A percentile compares a stretch with the other conserved stretches of the same genome.
Conservation (phyloP, 2,888 invertebrate genomes). For the Dolomedes plantarius region DNA sequence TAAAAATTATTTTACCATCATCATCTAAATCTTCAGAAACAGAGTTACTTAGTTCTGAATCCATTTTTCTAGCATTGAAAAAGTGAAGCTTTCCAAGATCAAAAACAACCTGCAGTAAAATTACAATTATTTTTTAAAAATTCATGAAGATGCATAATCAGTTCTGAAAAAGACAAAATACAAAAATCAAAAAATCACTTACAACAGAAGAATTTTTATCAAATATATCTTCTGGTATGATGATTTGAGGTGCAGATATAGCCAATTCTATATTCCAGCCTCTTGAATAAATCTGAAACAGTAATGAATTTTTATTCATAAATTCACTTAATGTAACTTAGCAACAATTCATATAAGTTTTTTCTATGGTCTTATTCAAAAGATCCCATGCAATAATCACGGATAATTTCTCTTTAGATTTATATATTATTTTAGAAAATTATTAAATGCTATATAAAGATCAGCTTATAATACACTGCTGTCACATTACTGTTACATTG, state of each 20-base stretch:
- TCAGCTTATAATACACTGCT: too few relatives aligned
- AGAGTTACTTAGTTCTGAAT: constrained; percentile 73
- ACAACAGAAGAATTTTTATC: constrained; percentile 76
- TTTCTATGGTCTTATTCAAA: too few relatives aligned
- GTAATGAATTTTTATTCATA: too few relatives aligned
- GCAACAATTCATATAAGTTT: too few relatives aligned
- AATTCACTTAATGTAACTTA: too few relatives aligned
- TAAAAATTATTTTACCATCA: constrained; percentile 78
- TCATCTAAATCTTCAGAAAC: constrained; percentile 75
- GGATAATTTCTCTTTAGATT: too few relatives aligned
- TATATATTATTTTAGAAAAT: too few relatives aligned
- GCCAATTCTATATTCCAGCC: constrained; percentile 91
- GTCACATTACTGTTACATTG: too few relatives aligned
- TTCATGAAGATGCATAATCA: background rate
- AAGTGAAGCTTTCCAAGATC: constrained; percentile 92
- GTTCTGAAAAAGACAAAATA: background rate
- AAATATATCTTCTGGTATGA: constrained; percentile 84
- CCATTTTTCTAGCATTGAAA: constrained; percentile 74
- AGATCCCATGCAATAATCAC: too few relatives aligned
- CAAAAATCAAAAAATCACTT: constrained; percentile 9
- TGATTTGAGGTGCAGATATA: constrained; percentile 94
- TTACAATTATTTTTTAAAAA: background rate
- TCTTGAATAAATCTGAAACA: constrained; percentile 74
- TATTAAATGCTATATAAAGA: too few relatives aligned
- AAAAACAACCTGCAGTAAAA: constrained; percentile 81